phyloP scores from a whole-genome alignment of 2,113 vertebrate genomes.

The Macaca nemestrina region DNA sequence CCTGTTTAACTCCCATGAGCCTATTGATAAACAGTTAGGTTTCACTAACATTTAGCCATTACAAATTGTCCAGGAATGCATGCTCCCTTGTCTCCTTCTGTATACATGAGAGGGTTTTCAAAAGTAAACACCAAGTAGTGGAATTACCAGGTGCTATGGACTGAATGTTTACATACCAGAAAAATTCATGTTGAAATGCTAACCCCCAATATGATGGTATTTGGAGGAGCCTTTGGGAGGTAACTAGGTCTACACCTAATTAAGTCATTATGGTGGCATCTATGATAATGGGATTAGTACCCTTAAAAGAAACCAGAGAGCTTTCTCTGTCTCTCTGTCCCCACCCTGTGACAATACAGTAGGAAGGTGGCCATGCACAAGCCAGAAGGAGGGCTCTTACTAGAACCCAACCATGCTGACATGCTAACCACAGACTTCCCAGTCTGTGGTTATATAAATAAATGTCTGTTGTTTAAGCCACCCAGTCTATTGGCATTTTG shows the following conservation, averaged over 20 bases:
- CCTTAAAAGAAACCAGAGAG: background rate
- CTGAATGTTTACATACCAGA: background rate
- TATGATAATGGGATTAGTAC: background rate
- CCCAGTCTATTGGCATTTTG: background rate
- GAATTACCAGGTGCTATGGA: background rate
- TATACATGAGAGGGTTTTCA: background rate
- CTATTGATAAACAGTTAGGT: background rate
- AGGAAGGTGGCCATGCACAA: background rate
- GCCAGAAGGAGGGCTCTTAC: background rate
- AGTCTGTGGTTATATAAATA: background rate
- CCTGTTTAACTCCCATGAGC: background rate
- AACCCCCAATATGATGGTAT: background rate
- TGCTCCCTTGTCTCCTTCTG: background rate
- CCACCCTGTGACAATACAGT: background rate
- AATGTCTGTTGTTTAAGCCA: background rate
- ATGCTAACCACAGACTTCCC: background rate
- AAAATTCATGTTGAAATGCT: background rate
- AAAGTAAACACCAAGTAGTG: background rate
- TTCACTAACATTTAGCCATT: background rate
- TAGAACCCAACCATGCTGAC: background rate
- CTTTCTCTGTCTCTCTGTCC: background rate
- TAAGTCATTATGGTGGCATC: background rate
- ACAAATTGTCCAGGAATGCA: background rate
- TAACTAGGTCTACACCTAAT: background rate
- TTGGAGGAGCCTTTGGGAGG: background rate